phyloP scores from a whole-genome alignment of 2,888 invertebrate species.

The Pristionchus entomophagus region DNA sequence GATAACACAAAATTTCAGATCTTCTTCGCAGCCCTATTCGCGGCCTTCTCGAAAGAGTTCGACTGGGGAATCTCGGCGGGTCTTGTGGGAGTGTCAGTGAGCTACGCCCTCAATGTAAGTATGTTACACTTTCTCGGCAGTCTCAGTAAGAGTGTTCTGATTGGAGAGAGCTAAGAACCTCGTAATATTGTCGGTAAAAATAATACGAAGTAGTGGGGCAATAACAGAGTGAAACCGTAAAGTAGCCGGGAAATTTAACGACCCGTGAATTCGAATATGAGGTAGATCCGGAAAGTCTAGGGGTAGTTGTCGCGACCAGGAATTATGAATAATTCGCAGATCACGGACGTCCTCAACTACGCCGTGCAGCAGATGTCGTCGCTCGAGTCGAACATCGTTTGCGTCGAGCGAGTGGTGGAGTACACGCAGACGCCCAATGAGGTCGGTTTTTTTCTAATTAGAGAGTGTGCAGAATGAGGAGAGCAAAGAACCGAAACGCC shows the following conservation, averaged over 20 bases:
- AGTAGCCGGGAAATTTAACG: too few relatives aligned
- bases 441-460: too few relatives aligned
- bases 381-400: constrained; percentile 87
- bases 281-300: too few relatives aligned
- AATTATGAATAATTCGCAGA: constrained; percentile 51
- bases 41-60: constrained; percentile 81
- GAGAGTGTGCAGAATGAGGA: too few relatives aligned
- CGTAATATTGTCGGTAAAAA: too few relatives aligned
- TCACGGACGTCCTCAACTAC: constrained; percentile 72
- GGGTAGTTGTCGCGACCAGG: not conserved
- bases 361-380: constrained; percentile 79
- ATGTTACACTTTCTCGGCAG: not conserved
- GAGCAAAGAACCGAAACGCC: too few relatives aligned
- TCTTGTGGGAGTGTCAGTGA: constrained; percentile 79
- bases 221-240: too few relatives aligned
- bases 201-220: too few relatives aligned
- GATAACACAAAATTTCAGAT: constrained; percentile 58
- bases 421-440: constrained; percentile 83
- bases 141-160: not conserved
- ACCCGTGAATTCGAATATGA: too few relatives aligned
- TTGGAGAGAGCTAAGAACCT: not conserved
- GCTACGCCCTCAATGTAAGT: constrained; percentile 79
- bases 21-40: constrained; percentile 90
- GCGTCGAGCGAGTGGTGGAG: constrained; percentile 90
- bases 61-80: constrained; percentile 78